Conservation (phyloP, 2,888 invertebrate species). For the Lithophane leautieri region DNA sequence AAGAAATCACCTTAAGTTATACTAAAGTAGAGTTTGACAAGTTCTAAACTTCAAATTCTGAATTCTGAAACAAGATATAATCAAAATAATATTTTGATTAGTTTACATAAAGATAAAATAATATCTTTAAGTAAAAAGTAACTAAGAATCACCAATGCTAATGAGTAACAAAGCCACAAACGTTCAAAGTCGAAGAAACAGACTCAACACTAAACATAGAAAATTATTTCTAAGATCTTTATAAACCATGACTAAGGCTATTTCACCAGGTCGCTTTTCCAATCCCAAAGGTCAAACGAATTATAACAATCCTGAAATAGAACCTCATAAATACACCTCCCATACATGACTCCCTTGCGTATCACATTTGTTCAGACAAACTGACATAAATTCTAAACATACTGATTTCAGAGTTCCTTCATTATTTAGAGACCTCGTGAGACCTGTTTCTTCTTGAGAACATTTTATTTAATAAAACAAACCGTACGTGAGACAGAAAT, state of each 20-base stretch:
- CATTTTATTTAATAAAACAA: conserved; percentile 31
- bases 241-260: not conserved
- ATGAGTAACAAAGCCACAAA: not conserved
- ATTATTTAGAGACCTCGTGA: conserved; percentile 39
- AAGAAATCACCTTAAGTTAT: no score
- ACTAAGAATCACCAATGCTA: not conserved
- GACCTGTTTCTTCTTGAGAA: conserved; percentile 36
- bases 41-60: no score
- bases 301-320: conserved; percentile 19
- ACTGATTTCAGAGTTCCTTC: conserved; percentile 49
- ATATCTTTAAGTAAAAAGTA: not conserved
- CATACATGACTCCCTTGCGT: conserved; percentile 23
- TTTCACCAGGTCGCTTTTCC: not conserved
- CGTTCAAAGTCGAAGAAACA: not conserved
- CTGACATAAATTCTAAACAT: conserved; percentile 35
- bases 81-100: no score
- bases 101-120: no score
- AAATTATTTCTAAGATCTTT: not conserved
- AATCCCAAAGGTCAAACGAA: conserved; percentile 3
- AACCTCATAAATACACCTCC: conserved; percentile 21
- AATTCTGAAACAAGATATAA: no score
- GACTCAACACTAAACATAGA: not conserved
- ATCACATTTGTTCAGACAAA: conserved; percentile 27
- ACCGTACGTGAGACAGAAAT: conserved; percentile 24
- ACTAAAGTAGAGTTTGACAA: no score